Conservation (phyloP, 2,888 invertebrate species). For the Nymphalis urticae region DNA sequence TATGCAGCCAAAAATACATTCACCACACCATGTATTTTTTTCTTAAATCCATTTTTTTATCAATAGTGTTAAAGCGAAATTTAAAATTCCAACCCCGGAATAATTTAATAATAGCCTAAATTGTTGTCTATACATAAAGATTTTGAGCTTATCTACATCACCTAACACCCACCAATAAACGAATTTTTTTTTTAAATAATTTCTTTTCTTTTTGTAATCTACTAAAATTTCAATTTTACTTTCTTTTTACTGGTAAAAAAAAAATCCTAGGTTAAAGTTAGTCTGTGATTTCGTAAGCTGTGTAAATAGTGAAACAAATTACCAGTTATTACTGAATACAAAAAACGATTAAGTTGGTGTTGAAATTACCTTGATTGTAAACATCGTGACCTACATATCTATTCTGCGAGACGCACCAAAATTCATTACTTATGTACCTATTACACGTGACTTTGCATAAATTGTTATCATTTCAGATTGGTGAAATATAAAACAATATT, state of each 20-base stretch:
- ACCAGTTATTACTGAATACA: not conserved
- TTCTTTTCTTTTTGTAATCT: not conserved
- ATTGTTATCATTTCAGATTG: too few species aligned
- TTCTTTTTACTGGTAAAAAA: not conserved
- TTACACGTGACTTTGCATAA: not conserved
- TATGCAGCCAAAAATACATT: too few species aligned
- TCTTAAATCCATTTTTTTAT: too few species aligned
- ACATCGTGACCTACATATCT: constrained; percentile 55
- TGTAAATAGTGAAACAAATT: not conserved
- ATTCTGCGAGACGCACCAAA: constrained; percentile 50
- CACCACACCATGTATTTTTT: too few species aligned
- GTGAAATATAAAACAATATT: too few species aligned
- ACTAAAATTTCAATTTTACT: not conserved
- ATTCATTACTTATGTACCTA: constrained; percentile 36
- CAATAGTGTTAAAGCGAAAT: too few species aligned
- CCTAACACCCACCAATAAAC: too few species aligned
- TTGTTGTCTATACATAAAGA: too few species aligned
- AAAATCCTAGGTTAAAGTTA: not conserved
- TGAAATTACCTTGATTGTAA: constrained; percentile 38
- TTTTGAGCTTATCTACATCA: too few species aligned
- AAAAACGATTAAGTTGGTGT: constrained; percentile 15
- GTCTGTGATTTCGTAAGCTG: not conserved
- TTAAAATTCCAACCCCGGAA: too few species aligned
- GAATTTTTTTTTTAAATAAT: too few species aligned
- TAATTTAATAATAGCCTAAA: too few species aligned